A percentile compares a stretch with the other conserved stretches of the same genome.
phyloP scores from a whole-genome alignment of 1,140 invertebrate genomes.

The Rhopalosiphum padi region DNA sequence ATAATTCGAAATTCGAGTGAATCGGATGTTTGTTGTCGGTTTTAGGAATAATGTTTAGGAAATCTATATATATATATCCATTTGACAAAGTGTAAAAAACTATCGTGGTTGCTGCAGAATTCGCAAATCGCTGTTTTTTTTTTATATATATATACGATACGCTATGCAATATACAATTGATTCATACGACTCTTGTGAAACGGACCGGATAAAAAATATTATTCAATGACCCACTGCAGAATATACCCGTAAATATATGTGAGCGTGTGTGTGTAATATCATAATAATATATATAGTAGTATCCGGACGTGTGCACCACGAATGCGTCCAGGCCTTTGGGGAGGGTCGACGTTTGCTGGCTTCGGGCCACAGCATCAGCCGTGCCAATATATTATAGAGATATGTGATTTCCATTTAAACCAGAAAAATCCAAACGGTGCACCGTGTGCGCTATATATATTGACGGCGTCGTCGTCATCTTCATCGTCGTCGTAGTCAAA shows the following conservation, averaged over 20 bases:
- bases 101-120: background rate
- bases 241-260: background rate
- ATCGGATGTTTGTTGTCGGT: background rate
- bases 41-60: too few species aligned
- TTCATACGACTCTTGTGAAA: background rate
- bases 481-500: background rate
- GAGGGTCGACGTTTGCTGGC: background rate
- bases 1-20: background rate
- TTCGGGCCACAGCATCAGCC: background rate
- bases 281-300: background rate
- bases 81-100: background rate
- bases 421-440: slow-evolving; percentile 1
- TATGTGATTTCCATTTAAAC: slow-evolving; percentile 31
- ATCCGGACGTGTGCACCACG: background rate
- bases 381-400: slow-evolving; percentile 23
- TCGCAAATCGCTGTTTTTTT: background rate
- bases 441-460: background rate
- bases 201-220: background rate
- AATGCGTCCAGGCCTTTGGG: background rate
- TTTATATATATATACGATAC: background rate
- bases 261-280: background rate
- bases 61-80: too few species aligned
- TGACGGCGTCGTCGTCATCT: background rate
- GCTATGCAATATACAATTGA: background rate
- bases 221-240: background rate